Conservation (phyloP, 2,113 vertebrate species). For the Microtus richardsoni region DNA sequence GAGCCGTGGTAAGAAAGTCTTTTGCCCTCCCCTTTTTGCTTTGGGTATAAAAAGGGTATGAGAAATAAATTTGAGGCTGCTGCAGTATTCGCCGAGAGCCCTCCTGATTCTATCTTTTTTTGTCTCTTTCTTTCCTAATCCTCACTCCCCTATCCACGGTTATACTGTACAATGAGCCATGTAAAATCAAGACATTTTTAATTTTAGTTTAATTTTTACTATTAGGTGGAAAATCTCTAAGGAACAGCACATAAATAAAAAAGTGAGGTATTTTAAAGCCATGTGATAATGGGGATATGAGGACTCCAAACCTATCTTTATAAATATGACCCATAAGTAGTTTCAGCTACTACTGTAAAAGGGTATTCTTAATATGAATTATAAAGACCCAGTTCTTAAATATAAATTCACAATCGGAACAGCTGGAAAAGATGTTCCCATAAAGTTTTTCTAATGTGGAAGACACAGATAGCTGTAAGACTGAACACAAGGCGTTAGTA, state of each 20-base stretch:
- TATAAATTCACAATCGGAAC: conserved; percentile 14
- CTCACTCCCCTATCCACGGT: neutral
- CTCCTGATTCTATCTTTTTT: too few species aligned
- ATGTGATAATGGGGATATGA: neutral
- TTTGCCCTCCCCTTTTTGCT: too few species aligned
- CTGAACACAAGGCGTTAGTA: neutral
- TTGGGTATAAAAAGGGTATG: too few species aligned
- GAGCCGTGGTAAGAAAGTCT: too few species aligned
- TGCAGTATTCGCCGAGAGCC: too few species aligned
- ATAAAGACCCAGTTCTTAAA: neutral
- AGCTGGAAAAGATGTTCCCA: neutral
- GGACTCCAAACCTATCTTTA: neutral
- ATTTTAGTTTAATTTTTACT: conserved; percentile 45
- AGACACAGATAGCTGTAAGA: neutral
- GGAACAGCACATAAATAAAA: neutral
- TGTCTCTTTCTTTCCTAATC: too few species aligned
- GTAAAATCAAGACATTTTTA: neutral
- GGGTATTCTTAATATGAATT: conserved; percentile 1
- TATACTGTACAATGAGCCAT: neutral
- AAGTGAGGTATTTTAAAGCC: neutral
- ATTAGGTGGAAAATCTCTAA: conserved; percentile 26
- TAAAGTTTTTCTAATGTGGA: neutral
- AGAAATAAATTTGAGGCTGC: too few species aligned
- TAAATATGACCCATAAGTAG: neutral
- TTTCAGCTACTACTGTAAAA: conserved; percentile 9